Evolutionary conservation across 2,797 vertebrate genomes (phyloP).

Genomic region (Falco concolor): DNA sequence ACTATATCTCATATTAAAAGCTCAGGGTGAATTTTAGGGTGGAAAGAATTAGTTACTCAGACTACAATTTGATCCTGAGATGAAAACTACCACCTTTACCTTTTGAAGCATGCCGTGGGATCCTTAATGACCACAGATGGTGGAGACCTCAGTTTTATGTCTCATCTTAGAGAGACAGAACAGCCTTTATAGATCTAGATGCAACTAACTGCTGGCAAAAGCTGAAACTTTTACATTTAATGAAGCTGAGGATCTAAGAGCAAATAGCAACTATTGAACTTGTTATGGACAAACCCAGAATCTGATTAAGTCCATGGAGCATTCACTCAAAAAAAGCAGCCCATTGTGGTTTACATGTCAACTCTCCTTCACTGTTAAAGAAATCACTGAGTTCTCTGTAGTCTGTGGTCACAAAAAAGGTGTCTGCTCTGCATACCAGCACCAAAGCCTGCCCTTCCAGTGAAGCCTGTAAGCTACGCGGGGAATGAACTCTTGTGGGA

Average conservation of each 20-base stretch:
- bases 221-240: constrained; percentile 70
- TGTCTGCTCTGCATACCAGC: not conserved
- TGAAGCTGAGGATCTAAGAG: constrained; percentile 65
- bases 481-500: not conserved
- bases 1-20: not conserved
- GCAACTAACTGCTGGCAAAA: constrained; percentile 57
- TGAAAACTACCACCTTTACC: not conserved
- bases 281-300: constrained; percentile 69
- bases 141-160: constrained; percentile 42
- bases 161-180: constrained; percentile 56
- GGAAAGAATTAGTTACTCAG: not conserved
- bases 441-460: not conserved
- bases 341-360: constrained; percentile 40
- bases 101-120: constrained; percentile 52
- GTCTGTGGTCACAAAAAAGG: not conserved
- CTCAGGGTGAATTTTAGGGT: not conserved
- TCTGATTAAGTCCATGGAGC: constrained; percentile 73
- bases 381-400: constrained; percentile 40
- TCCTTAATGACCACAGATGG: constrained; percentile 66
- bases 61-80: not conserved
- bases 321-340: constrained; percentile 51
- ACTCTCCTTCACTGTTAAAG: constrained; percentile 44
- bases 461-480: not conserved
- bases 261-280: constrained; percentile 68
- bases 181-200: constrained; percentile 68